Conservation (phyloP, 1,140 invertebrate genomes). For the Ceratoteleas bidentatus region DNA sequence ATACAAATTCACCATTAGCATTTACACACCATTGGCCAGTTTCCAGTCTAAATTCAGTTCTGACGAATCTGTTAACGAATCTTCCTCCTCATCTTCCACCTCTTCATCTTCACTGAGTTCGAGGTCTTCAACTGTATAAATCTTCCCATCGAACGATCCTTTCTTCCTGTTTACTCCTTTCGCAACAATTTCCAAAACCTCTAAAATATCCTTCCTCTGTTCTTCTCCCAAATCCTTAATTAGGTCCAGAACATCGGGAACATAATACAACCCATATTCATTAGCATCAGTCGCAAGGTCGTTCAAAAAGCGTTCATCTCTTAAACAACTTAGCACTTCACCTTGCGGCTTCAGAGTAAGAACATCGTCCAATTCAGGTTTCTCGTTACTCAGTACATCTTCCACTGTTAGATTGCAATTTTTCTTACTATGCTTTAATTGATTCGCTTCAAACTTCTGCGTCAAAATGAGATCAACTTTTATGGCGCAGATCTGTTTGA, state of each 20-base stretch:
- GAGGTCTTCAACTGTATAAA: conserved; percentile 66
- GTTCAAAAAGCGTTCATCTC: conserved; percentile 67
- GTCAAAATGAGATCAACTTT: conserved; percentile 70
- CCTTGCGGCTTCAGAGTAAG: conserved; percentile 66
- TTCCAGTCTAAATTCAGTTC: conserved; percentile 24
- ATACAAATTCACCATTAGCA: too few species aligned
- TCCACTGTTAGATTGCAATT: conserved; percentile 59
- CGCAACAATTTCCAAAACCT: conserved; percentile 69
- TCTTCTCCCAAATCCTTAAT: conserved; percentile 53
- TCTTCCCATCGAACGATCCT: conserved; percentile 44
- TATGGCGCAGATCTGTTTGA: conserved; percentile 76
- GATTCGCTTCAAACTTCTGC: conserved; percentile 52
- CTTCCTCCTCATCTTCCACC: conserved; percentile 3
- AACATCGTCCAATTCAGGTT: conserved; percentile 66
- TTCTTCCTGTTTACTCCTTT: conserved; percentile 16
- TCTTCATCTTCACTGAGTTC: neutral
- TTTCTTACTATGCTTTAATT: conserved; percentile 53
- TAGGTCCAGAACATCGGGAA: conserved; percentile 70
- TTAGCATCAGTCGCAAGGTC: conserved; percentile 70
- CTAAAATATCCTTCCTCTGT: conserved; percentile 62
- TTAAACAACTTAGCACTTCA: conserved; percentile 67
- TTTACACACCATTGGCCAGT: conserved; percentile 18
- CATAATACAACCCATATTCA: conserved; percentile 68
- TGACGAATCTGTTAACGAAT: neutral
- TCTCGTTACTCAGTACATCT: conserved; percentile 49